phyloP scores from a whole-genome alignment of 1,140 invertebrate genomes.

The Olivierus martensii region DNA sequence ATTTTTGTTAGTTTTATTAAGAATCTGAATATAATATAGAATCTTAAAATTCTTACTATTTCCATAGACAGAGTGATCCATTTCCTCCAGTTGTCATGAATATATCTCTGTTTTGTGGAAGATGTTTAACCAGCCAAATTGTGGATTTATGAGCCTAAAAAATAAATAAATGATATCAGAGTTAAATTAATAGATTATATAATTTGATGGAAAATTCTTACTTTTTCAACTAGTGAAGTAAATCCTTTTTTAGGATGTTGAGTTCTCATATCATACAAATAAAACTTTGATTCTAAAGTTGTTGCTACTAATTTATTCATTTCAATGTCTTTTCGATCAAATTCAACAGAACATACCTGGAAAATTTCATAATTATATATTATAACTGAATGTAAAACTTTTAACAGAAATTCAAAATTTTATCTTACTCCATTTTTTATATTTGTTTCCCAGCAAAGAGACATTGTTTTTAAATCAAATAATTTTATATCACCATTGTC shows the following conservation, averaged over 20 bases:
- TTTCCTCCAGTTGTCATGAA: slow-evolving; percentile 80
- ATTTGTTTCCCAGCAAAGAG: slow-evolving; percentile 77
- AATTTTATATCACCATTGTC: slow-evolving; percentile 95
- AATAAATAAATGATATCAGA: too few species aligned
- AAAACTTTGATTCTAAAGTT: slow-evolving; percentile 82
- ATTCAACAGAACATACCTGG: slow-evolving; percentile 72
- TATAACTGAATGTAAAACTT: background rate
- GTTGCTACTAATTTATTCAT: slow-evolving; percentile 93
- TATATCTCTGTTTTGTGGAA: slow-evolving; percentile 89
- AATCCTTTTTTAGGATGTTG: slow-evolving; percentile 79
- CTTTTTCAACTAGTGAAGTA: slow-evolving; percentile 56
- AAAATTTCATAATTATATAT: background rate
- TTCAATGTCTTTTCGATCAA: slow-evolving; percentile 82
- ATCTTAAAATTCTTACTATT: slow-evolving; percentile 52
- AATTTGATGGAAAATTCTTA: slow-evolving; percentile 23
- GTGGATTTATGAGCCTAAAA: slow-evolving; percentile 59
- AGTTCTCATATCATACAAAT: slow-evolving; percentile 75
- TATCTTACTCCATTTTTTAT: slow-evolving; percentile 71
- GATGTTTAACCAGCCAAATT: slow-evolving; percentile 69
- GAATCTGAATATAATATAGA: background rate
- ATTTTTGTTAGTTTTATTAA: background rate
- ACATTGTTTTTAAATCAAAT: slow-evolving; percentile 79
- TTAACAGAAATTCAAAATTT: background rate
- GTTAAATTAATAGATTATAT: background rate
- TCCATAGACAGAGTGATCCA: slow-evolving; percentile 77